Evolutionary conservation across 2,888 invertebrate species (phyloP).

Genomic region (Sceliomorpha sp.): DNA sequence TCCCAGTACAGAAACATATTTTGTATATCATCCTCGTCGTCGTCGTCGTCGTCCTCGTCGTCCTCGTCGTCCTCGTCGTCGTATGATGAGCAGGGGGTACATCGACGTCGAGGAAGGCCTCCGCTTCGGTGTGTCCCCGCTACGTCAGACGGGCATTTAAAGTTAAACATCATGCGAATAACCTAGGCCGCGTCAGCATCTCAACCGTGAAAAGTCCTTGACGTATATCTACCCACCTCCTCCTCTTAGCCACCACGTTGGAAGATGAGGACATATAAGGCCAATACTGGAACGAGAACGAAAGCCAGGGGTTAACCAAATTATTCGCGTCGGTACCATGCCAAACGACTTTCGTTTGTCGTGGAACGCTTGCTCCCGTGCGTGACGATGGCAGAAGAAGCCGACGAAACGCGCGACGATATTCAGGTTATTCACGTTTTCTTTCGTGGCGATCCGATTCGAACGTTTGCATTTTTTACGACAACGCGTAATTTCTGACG

Average conservation of each 20-base stretch:
- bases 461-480: too few species aligned
- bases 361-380: too few species aligned
- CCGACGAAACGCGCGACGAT: too few species aligned
- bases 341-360: too few species aligned
- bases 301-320: constrained; percentile 16
- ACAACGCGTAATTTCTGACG: too few species aligned
- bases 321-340: too few species aligned
- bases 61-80: too few species aligned
- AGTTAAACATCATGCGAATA: constrained; percentile 63
- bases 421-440: too few species aligned
- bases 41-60: too few species aligned
- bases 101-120: constrained; percentile 18
- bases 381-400: too few species aligned
- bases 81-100: constrained; percentile 37
- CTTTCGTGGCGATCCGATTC: too few species aligned
- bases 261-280: constrained; percentile 19
- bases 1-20: constrained; percentile 18
- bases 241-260: constrained; percentile 16
- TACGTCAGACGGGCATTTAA: constrained; percentile 28
- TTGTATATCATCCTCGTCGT: too few species aligned
- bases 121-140: constrained; percentile 24
- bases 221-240: constrained; percentile 54
- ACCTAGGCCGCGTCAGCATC: constrained; percentile 70
- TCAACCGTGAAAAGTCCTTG: constrained; percentile 74
- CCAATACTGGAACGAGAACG: constrained; percentile 1